A percentile compares a stretch with the other conserved stretches of the same genome.
Conservation (phyloP, 2,113 vertebrate genomes). For the Pampusana beccarii region DNA sequence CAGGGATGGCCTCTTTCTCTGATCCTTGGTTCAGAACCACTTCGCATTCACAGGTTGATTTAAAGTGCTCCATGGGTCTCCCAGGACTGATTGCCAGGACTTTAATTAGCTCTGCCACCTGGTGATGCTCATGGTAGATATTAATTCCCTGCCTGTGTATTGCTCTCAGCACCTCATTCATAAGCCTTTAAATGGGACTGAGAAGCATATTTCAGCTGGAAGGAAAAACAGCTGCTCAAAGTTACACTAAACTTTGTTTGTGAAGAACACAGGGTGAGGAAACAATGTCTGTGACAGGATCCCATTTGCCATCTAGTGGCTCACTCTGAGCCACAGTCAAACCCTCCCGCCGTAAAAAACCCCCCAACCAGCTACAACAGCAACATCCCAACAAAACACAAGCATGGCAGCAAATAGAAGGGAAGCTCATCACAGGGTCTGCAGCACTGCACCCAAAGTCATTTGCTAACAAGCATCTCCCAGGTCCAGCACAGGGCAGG, state of each 20-base stretch:
- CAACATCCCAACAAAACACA: neutral
- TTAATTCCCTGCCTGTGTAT: neutral
- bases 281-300: neutral
- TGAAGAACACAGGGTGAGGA: neutral
- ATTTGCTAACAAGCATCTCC: neutral
- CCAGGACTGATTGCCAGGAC: neutral
- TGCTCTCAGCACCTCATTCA: neutral
- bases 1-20: neutral
- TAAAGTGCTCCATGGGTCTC: neutral
- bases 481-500: neutral
- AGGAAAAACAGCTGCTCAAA: neutral
- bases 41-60: neutral
- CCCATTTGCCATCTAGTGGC: neutral
- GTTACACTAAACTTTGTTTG: neutral
- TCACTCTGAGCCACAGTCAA: neutral
- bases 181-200: neutral
- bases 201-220: neutral
- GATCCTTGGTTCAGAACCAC: neutral
- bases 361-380: neutral
- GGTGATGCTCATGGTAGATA: neutral
- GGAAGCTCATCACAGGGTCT: neutral
- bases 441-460: neutral
- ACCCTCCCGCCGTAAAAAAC: neutral
- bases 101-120: neutral
- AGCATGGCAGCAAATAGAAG: neutral